These are phyloP conservation scores for Furcula furcula DNA, from an alignment of 2,888 invertebrate genomes.

Conservation along the genomic window DNA sequence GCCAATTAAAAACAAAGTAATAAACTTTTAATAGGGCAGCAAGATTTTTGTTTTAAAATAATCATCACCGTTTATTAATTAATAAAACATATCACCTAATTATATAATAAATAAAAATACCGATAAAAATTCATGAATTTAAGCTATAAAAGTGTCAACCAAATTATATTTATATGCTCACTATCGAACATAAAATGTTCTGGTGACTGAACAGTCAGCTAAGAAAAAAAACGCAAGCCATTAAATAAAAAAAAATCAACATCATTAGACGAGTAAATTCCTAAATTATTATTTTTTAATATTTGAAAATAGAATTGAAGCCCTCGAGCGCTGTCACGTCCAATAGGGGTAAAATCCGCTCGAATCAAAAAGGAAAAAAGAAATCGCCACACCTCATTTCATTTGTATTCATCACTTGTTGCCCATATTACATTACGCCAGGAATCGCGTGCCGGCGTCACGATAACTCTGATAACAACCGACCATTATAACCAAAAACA, in stretches of 20 bases:
- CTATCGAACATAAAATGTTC: neutral
- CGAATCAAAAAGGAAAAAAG: slow-evolving; percentile 43
- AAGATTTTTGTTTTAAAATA: too few relatives aligned
- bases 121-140: neutral
- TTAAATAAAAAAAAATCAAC: slow-evolving; percentile 15
- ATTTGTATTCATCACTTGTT: slow-evolving; percentile 69
- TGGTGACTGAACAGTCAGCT: neutral
- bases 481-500: slow-evolving; percentile 19
- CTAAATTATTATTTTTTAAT: neutral
- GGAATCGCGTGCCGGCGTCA: slow-evolving; percentile 66
- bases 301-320: slow-evolving; percentile 7
- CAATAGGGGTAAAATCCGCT: slow-evolving; percentile 30
- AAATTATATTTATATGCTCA: neutral
- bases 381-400: slow-evolving; percentile 61
- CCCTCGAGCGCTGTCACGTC: slow-evolving; percentile 22
- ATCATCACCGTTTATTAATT: too few relatives aligned
- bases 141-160: neutral
- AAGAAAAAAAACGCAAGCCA: slow-evolving; percentile 10
- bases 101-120: neutral
- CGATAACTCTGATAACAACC: slow-evolving; percentile 53
- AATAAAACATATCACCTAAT: neutral
- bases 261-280: slow-evolving; percentile 31
- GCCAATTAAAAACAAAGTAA: neutral
- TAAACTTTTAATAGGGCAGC: too few relatives aligned
- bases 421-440: slow-evolving; percentile 69